Percentiles rank a stretch among this genome's conserved stretches.
Evolutionary conservation across 2,113 vertebrate species (phyloP).

Genomic region (Struthidea cinerea): DNA sequence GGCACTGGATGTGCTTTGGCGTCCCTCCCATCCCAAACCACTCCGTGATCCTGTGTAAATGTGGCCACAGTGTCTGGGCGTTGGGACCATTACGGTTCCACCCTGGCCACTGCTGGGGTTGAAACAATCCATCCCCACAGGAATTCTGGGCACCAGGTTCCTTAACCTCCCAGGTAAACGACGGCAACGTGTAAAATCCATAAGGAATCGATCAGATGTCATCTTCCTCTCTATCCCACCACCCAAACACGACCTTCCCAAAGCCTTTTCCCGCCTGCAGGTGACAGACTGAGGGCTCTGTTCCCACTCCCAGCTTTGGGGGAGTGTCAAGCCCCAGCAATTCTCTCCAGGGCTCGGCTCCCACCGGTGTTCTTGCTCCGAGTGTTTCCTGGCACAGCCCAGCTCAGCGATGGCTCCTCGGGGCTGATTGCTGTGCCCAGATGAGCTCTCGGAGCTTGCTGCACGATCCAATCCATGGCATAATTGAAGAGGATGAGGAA

Average conservation of each 20-base stretch:
- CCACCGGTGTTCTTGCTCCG: neutral
- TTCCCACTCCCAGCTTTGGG: neutral
- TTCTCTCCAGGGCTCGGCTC: neutral
- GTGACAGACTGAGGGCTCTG: neutral
- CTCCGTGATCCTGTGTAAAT: neutral
- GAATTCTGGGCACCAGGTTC: neutral
- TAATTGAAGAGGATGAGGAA: constrained; percentile 61
- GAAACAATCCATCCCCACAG: neutral
- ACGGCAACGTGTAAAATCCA: fast-evolving
- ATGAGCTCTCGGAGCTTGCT: constrained; percentile 63
- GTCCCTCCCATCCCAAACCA: neutral
- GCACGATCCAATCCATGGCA: constrained; percentile 40
- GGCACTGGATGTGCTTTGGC: no score
- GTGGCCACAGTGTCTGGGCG: neutral
- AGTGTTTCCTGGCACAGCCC: constrained; percentile 24
- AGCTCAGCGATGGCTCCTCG: neutral
- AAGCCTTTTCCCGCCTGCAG: neutral
- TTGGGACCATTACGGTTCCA: neutral
- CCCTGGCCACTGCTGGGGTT: neutral
- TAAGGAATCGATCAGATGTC: fast-evolving
- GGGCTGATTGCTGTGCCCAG: constrained; percentile 60
- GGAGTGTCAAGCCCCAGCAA: neutral
- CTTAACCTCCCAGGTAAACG: fast-evolving
- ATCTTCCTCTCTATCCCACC: fast-evolving
- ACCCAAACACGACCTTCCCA: neutral